A percentile compares a stretch with the other conserved stretches of the same genome.
Conservation (phyloP, 1,140 invertebrate species). For the Apis cerana region DNA sequence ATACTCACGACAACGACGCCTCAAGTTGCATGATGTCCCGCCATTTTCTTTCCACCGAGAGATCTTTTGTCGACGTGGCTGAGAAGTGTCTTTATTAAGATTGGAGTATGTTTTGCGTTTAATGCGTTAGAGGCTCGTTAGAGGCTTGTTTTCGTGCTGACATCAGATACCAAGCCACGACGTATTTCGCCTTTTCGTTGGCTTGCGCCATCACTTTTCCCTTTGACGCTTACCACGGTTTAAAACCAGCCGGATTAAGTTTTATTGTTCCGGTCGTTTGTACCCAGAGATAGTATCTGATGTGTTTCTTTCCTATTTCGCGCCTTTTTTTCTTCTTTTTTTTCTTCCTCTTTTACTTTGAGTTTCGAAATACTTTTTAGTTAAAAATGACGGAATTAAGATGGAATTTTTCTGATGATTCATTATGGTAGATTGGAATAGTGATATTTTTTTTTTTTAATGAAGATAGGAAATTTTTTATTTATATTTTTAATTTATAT, state of each 20-base stretch:
- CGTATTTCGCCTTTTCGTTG: neutral
- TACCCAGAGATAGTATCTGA: neutral
- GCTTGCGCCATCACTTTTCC: neutral
- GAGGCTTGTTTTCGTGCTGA: conserved; percentile 5
- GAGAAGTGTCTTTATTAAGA: conserved; percentile 11
- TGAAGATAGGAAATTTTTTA: too few relatives aligned
- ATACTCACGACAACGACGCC: neutral
- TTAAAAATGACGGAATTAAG: too few relatives aligned
- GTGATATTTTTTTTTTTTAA: too few relatives aligned
- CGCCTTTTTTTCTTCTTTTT: too few relatives aligned
- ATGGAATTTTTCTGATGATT: too few relatives aligned
- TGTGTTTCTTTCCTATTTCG: neutral
- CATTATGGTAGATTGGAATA: too few relatives aligned
- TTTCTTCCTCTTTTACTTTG: too few relatives aligned
- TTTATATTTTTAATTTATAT: too few relatives aligned
- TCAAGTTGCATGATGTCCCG: neutral
- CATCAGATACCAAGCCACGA: conserved; percentile 2
- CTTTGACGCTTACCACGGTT: too few relatives aligned
- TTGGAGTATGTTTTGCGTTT: neutral
- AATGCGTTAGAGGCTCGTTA: conserved; percentile 21
- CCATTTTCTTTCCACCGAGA: neutral
- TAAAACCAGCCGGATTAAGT: neutral
- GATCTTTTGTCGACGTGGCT: neutral
- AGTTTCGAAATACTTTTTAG: too few relatives aligned
- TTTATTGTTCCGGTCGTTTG: conserved; percentile 17